phyloP scores from a whole-genome alignment of 2,113 vertebrate genomes.

The Alaudala cheleensis region DNA sequence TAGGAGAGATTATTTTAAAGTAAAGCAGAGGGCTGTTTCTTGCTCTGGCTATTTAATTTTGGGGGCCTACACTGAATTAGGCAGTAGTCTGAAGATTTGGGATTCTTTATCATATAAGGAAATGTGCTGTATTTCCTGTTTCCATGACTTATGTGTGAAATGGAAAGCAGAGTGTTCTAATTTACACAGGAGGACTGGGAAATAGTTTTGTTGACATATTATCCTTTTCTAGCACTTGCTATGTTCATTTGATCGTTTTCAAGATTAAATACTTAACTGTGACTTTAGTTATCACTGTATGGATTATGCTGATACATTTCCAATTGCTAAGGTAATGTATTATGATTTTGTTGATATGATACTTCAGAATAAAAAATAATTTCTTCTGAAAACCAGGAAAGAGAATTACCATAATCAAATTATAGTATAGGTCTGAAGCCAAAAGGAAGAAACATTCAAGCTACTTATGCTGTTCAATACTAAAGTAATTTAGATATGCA shows the following conservation, averaged over 20 bases:
- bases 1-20: background rate
- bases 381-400: background rate
- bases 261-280: background rate
- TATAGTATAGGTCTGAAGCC: background rate
- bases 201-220: background rate
- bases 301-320: background rate
- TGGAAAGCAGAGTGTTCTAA: background rate
- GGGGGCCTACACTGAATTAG: background rate
- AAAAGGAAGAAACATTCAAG: background rate
- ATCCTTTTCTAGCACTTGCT: background rate
- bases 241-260: background rate
- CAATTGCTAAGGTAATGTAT: background rate
- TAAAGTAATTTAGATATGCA: background rate
- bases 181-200: background rate
- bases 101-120: background rate
- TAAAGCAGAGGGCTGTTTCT: background rate
- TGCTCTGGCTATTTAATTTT: background rate
- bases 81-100: background rate
- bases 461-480: background rate
- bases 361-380: background rate
- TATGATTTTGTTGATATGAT: background rate
- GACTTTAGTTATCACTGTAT: background rate
- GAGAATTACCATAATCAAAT: background rate
- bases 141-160: background rate
- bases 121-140: background rate